Evolutionary conservation across 2,888 invertebrate genomes (phyloP), one percentile per base, ranked within the genome.

Genomic region (Pristionchus entomophagus): DNA sequence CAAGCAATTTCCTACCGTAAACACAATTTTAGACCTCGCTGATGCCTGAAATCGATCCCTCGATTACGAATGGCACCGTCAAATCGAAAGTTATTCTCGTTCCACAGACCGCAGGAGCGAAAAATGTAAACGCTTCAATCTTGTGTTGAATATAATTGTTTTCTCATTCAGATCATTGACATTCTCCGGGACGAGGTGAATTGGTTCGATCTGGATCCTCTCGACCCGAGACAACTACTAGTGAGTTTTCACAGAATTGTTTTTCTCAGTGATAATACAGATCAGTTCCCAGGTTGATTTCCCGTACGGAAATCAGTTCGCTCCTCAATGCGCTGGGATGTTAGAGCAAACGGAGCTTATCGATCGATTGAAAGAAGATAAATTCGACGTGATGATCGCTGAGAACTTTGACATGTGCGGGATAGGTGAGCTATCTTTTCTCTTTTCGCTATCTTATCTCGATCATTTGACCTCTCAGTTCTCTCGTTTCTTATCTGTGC

Each of bases 331-430:
- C 32, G 29, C 10, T 2, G 78, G 78, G 3, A 1, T 80, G 1
- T 26, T 80, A 29, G 78, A 80, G 12, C 22, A 51, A 8, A 3
- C 29, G 4, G 6, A 41, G 2, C 19, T 53, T 0, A 22, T 53
- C 14, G 22, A 59, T 19, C 56, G 38, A 14, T 41, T 53, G 0
- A 38, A 41, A 38, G 26, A 56, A 0, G 82, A 82, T 14, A 35
- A 41, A 17, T 82, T 59, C 26, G 82, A 82, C 35, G 59, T 82
- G n/a, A 59, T 59, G 56, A 82, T 82, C 41, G 82, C 45, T n/a
- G 82, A 82, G 59, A 59, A 82, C 59, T 82, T 82, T 59, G 82
- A 82, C 41, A 82, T 82, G 82, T 82, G 82, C 59, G 82, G 82
- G 6, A 38, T 59, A 12, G 82, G 82, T 82, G 26, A 2, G 82